Evolutionary conservation across 2,113 vertebrate species (phyloP).

Genomic region (Vulpes vulpes): DNA sequence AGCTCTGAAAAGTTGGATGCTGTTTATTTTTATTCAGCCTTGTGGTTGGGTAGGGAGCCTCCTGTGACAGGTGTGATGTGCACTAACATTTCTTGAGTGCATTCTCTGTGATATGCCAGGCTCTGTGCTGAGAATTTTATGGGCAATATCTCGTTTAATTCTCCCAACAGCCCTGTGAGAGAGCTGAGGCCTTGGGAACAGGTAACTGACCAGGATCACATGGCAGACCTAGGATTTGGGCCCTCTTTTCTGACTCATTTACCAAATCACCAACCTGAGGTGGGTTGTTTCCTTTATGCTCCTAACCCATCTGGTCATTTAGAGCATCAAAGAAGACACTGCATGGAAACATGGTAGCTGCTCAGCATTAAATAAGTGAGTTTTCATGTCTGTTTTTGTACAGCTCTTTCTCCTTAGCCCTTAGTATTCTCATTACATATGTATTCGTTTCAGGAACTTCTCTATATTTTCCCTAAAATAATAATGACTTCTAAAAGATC

Average conservation of each 20-base stretch:
- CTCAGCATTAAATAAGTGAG: neutral
- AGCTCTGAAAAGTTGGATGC: neutral
- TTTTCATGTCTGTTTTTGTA: neutral
- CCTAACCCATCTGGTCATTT: neutral
- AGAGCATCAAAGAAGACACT: neutral
- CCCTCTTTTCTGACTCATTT: neutral
- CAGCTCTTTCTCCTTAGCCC: neutral
- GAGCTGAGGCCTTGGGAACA: neutral
- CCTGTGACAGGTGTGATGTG: neutral
- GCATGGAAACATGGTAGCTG: neutral
- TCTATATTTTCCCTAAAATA: neutral
- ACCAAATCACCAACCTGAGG: neutral
- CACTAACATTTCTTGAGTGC: too few relatives aligned
- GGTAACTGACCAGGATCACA: neutral
- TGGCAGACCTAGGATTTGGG: neutral
- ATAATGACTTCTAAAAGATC: slow-evolving; percentile 11
- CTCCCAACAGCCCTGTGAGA: neutral
- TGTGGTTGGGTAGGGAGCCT: neutral
- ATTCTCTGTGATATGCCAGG: neutral
- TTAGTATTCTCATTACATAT: neutral
- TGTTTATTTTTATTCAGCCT: neutral
- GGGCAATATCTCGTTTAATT: neutral
- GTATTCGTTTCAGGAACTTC: neutral
- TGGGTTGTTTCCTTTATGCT: neutral
- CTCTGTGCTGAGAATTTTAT: neutral